These are phyloP conservation scores for Enteromius thamalakanensis DNA, from an alignment of 2,797 vertebrate genomes.

Conservation along the genomic window DNA sequence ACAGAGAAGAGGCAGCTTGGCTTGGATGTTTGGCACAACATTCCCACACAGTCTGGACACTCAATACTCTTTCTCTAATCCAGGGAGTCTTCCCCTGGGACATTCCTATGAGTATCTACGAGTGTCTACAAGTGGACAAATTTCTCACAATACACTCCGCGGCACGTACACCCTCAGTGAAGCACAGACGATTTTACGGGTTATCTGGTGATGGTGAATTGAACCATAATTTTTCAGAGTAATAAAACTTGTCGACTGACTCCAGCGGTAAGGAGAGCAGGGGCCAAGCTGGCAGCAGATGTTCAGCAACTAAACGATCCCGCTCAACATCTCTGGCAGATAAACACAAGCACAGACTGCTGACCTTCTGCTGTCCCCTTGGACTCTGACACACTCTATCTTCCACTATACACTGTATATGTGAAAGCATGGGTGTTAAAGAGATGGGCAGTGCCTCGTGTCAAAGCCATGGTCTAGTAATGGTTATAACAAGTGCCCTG, in stretches of 20 bases:
- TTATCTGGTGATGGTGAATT: constrained; percentile 15
- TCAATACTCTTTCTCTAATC: neutral
- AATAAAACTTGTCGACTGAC: constrained; percentile 41
- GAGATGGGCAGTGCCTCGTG: neutral
- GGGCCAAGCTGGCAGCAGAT: constrained; percentile 17
- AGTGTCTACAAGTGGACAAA: neutral
- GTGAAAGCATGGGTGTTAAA: neutral
- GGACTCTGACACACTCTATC: constrained; percentile 9
- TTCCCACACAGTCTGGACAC: constrained; percentile 30
- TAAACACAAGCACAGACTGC: constrained; percentile 25
- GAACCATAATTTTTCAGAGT: constrained; percentile 46
- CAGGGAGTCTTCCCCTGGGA: constrained; percentile 24
- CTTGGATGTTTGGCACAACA: constrained; percentile 35
- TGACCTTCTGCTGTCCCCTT: constrained; percentile 37
- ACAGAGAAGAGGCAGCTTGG: constrained; percentile 20
- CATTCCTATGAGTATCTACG: constrained; percentile 18
- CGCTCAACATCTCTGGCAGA: constrained; percentile 32
- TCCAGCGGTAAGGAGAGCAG: constrained; percentile 14
- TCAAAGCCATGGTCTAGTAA: neutral
- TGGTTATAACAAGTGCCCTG: neutral
- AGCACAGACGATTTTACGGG: neutral
- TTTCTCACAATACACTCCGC: neutral
- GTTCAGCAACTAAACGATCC: constrained; percentile 44
- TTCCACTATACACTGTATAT: neutral
- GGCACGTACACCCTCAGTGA: neutral